These are phyloP conservation scores for Empis stercorea DNA, from an alignment of 2,888 invertebrate species.

Conservation along the genomic window DNA sequence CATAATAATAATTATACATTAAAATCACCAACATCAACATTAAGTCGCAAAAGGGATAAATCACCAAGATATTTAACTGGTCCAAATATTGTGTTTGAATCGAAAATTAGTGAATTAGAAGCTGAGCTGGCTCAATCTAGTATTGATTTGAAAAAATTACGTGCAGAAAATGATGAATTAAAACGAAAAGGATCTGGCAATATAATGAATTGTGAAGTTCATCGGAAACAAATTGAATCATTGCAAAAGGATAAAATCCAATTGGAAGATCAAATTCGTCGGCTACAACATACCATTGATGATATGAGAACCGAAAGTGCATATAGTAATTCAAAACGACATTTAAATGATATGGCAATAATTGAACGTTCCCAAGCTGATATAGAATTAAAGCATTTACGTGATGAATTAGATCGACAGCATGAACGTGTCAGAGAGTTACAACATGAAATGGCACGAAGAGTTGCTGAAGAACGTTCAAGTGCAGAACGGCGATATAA, in stretches of 20 bases:
- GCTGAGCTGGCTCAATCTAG: slow-evolving; percentile 67
- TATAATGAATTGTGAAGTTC: slow-evolving; percentile 41
- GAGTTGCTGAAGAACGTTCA: slow-evolving; percentile 57
- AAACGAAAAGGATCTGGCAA: slow-evolving; percentile 37
- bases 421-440: slow-evolving; percentile 62
- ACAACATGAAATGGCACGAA: slow-evolving; percentile 59
- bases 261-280: slow-evolving; percentile 54
- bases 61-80: slow-evolving; percentile 46
- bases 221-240: slow-evolving; percentile 56
- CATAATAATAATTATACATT: background rate
- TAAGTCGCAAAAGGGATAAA: slow-evolving; percentile 16
- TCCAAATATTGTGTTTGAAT: slow-evolving; percentile 71
- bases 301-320: slow-evolving; percentile 49
- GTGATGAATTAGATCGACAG: slow-evolving; percentile 66
- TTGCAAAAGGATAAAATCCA: slow-evolving; percentile 57
- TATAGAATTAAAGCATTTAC: slow-evolving; percentile 56
- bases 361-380: slow-evolving; percentile 67
- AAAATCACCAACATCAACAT: background rate
- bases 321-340: slow-evolving; percentile 49
- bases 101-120: slow-evolving; percentile 70
- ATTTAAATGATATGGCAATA: slow-evolving; percentile 60
- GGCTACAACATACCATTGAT: slow-evolving; percentile 51
- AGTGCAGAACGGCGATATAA: slow-evolving; percentile 60
- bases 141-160: slow-evolving; percentile 61
- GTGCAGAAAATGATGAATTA: slow-evolving; percentile 47